Conservation (phyloP, 2,113 vertebrate genomes). For the Merops nubicus region DNA sequence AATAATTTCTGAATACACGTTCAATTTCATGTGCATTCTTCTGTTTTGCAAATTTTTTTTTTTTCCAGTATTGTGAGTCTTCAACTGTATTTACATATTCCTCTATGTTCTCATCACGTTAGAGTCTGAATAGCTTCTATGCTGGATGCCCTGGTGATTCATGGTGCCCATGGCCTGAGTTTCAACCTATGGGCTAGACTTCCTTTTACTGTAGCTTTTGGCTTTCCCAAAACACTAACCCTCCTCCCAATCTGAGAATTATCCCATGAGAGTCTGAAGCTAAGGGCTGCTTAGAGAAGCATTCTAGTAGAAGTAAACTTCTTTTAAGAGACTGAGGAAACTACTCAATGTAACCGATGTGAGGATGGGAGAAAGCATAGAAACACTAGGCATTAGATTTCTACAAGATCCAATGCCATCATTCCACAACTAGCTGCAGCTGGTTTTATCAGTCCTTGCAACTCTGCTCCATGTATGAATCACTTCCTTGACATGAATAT, state of each 20-base stretch:
- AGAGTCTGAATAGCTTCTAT: not conserved
- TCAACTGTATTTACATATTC: not conserved
- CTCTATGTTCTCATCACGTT: not conserved
- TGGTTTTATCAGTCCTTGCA: not conserved
- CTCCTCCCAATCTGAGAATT: not conserved
- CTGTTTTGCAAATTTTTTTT: not conserved
- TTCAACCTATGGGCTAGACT: not conserved
- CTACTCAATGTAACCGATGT: not conserved
- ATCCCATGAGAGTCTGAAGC: not conserved
- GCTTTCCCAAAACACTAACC: not conserved
- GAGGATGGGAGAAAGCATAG: not conserved
- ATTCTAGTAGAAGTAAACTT: not conserved
- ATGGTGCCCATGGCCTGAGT: not conserved
- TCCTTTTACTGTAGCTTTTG: not conserved
- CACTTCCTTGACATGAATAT: not conserved
- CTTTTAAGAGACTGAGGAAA: not conserved
- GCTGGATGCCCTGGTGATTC: not conserved
- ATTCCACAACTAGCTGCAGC: not conserved
- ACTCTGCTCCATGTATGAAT: not conserved
- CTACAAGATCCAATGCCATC: not conserved
- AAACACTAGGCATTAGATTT: not conserved
- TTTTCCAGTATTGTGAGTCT: not conserved
- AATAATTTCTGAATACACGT: not conserved
- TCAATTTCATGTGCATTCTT: not conserved
- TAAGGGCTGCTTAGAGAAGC: not conserved